phyloP scores from a whole-genome alignment of 2,797 vertebrate species.

The Muscicapa striata region DNA sequence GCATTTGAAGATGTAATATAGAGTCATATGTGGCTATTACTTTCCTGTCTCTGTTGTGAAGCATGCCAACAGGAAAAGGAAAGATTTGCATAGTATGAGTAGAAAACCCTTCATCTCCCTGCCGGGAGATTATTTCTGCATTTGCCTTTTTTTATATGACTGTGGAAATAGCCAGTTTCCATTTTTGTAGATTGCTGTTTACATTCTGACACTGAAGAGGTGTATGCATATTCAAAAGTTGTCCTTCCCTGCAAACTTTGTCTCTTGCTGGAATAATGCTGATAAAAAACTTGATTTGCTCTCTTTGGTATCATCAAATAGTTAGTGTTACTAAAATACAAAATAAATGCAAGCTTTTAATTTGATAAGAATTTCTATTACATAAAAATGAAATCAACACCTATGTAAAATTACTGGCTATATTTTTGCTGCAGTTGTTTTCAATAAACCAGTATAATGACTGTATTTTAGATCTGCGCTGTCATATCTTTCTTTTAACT shows the following conservation, averaged over 20 bases:
- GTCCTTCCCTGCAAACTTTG: background rate
- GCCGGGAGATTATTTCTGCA: background rate
- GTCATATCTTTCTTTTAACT: background rate
- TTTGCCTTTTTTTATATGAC: background rate
- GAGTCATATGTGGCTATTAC: background rate
- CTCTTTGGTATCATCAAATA: background rate
- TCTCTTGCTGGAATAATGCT: background rate
- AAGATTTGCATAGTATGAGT: background rate
- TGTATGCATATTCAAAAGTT: background rate
- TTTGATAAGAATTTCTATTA: background rate
- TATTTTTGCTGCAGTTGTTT: background rate
- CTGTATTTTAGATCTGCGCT: background rate
- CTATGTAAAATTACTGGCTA: background rate
- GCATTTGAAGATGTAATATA: background rate
- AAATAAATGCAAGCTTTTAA: background rate
- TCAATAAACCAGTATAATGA: background rate
- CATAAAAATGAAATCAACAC: background rate
- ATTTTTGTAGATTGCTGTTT: background rate
- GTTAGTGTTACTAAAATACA: background rate
- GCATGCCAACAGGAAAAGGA: background rate
- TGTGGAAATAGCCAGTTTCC: background rate
- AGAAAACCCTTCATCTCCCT: background rate
- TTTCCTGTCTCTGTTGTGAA: background rate
- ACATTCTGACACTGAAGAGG: background rate
- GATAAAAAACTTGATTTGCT: background rate